These are phyloP conservation scores for Hirtodrosophila duncani DNA, from an alignment of 2,888 invertebrate genomes.

Conservation along the genomic window DNA sequence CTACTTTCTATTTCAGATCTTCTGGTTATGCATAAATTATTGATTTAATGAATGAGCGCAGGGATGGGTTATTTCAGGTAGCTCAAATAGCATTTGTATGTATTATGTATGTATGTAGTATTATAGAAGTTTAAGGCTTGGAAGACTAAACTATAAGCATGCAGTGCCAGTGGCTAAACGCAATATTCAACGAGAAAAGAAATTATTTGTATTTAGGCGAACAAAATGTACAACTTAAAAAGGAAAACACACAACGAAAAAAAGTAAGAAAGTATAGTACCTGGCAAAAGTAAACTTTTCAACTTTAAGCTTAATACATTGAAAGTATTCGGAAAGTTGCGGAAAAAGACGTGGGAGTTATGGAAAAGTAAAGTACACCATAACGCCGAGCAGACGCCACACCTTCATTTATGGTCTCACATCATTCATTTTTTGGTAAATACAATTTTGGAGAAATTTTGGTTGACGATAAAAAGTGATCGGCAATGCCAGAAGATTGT, in stretches of 20 bases:
- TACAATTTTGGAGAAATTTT: no score
- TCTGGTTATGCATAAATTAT: no score
- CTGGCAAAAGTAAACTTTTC: no score
- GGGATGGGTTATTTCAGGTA: no score
- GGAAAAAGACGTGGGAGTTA: conserved; percentile 17
- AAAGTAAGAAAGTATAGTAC: no score
- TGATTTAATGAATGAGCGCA: no score
- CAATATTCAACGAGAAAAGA: conserved; percentile 1
- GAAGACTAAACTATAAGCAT: conserved; percentile 24
- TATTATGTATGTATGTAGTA: conserved; percentile 7
- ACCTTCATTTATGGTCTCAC: conserved; percentile 1
- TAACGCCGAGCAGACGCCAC: conserved; percentile 3
- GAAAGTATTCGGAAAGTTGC: conserved; percentile 5
- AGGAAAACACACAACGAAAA: neutral
- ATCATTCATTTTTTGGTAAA: no score
- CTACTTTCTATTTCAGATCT: no score
- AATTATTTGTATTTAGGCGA: neutral
- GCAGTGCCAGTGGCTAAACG: conserved; percentile 18
- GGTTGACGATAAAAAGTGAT: no score
- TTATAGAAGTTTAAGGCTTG: conserved; percentile 3
- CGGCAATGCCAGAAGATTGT: no score
- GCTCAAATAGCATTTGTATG: conserved; percentile 4
- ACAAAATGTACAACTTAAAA: neutral
- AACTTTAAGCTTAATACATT: no score
- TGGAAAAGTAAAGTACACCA: conserved; percentile 14